Evolutionary conservation across 1,140 invertebrate species (phyloP).

Genomic region (Drosophila gunungcola): DNA sequence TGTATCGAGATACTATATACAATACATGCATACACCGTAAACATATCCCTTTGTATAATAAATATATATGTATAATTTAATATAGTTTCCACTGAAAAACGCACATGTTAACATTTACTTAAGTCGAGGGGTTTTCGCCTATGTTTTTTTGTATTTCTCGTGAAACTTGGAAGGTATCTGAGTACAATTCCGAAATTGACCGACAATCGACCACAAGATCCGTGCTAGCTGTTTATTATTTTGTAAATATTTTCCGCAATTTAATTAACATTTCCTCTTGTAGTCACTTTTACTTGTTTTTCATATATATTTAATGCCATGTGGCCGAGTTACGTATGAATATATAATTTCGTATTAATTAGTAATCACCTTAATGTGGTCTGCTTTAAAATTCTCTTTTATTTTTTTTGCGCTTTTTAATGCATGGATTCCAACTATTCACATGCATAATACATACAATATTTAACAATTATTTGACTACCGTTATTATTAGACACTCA

Average conservation of each 20-base stretch:
- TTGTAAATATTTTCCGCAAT: conserved; percentile 38
- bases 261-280: conserved; percentile 39
- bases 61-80: conserved; percentile 55
- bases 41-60: conserved; percentile 55
- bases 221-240: conserved; percentile 13
- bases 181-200: conserved; percentile 69
- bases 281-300: conserved; percentile 24
- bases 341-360: conserved; percentile 41
- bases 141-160: background rate
- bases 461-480: conserved; percentile 54
- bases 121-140: conserved; percentile 27
- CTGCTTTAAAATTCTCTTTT: conserved; percentile 37
- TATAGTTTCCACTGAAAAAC: conserved; percentile 63
- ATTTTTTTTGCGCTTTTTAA: conserved; percentile 8
- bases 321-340: conserved; percentile 33
- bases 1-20: conserved; percentile 66
- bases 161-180: conserved; percentile 47
- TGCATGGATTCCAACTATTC: conserved; percentile 23
- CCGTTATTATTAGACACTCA: conserved; percentile 42
- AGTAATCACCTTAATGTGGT: conserved; percentile 29
- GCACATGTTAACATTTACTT: conserved; percentile 67
- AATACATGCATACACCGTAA: conserved; percentile 67
- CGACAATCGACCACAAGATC: conserved; percentile 43
- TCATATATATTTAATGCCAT: conserved; percentile 42
- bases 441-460: conserved; percentile 55